Conservation (phyloP, 2,797 vertebrate genomes). For the Sarcophilus harrisii region DNA sequence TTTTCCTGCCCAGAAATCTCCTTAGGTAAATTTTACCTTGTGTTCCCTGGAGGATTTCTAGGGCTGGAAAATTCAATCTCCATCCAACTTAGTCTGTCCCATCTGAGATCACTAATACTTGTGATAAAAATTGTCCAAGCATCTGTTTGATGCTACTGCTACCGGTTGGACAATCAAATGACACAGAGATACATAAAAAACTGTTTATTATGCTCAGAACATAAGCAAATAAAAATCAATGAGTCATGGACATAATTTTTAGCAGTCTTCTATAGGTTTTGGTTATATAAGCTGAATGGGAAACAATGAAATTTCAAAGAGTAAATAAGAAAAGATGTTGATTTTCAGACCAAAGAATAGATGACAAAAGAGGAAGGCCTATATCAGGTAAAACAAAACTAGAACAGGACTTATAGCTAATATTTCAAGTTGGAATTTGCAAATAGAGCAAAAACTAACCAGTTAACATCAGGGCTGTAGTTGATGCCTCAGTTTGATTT, state of each 20-base stretch:
- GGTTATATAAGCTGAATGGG: background rate
- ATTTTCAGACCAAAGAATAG: background rate
- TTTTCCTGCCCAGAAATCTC: background rate
- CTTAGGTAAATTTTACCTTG: background rate
- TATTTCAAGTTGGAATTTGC: background rate
- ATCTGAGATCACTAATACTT: background rate
- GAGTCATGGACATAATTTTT: background rate
- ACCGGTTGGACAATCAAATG: background rate
- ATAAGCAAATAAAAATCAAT: background rate
- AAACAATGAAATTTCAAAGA: background rate
- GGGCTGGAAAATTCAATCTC: background rate
- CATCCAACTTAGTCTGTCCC: background rate
- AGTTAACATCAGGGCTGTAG: too few relatives aligned
- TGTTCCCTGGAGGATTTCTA: background rate
- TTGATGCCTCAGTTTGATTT: too few relatives aligned
- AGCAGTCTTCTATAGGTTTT: background rate
- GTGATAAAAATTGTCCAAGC: background rate
- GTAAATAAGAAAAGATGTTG: background rate
- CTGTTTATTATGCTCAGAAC: background rate
- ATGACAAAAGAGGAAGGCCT: background rate
- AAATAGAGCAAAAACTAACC: background rate
- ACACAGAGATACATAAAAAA: background rate
- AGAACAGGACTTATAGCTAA: background rate
- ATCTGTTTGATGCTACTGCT: background rate
- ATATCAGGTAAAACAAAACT: background rate